These are phyloP conservation scores for Harpagoxenus sublaevis DNA, from an alignment of 2,888 invertebrate species.

Conservation along the genomic window DNA sequence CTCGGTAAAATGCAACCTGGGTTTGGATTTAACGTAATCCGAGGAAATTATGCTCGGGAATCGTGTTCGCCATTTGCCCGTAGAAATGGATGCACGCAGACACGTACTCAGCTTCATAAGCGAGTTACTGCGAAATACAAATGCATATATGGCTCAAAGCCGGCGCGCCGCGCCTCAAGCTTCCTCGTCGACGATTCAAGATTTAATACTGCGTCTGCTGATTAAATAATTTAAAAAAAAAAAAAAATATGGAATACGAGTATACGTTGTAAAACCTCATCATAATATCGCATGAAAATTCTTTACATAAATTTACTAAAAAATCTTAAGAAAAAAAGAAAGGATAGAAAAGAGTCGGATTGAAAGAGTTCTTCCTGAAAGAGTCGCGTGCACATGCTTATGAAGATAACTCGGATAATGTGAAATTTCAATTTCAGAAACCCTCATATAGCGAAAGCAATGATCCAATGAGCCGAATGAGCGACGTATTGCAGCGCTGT, in stretches of 20 bases:
- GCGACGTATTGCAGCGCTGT: neutral
- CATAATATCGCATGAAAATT: constrained; percentile 6
- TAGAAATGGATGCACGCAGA: constrained; percentile 46
- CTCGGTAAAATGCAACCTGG: constrained; percentile 31
- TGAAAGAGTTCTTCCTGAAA: neutral
- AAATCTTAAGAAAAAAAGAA: neutral
- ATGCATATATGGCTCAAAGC: constrained; percentile 40
- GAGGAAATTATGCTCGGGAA: constrained; percentile 54
- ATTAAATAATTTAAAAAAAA: constrained; percentile 31
- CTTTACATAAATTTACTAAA: neutral
- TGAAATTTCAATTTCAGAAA: constrained; percentile 59
- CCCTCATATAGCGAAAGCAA: constrained; percentile 6
- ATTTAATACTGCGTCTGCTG: constrained; percentile 36
- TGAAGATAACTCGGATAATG: neutral
- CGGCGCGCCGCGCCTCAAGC: neutral
- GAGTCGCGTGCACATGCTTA: neutral
- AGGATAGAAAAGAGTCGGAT: neutral
- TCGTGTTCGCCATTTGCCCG: constrained; percentile 52
- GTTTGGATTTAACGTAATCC: constrained; percentile 51
- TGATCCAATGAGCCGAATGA: neutral
- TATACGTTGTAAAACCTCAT: neutral
- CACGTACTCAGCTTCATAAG: constrained; percentile 5
- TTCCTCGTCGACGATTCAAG: constrained; percentile 25
- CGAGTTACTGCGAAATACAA: constrained; percentile 38
- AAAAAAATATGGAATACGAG: neutral